Conservation (phyloP, 2,888 invertebrate species). For the Apamea anceps region DNA sequence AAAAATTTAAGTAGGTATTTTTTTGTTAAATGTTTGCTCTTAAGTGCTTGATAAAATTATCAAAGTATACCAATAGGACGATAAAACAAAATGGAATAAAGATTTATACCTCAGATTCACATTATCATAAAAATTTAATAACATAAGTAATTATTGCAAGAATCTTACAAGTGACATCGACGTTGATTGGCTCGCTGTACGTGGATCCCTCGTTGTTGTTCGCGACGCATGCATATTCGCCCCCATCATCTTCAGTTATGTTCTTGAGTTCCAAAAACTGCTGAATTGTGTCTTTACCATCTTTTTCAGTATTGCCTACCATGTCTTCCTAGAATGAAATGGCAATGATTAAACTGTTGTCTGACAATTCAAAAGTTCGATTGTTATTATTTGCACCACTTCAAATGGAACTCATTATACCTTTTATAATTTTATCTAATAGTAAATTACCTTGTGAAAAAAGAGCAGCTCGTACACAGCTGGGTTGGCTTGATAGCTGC, state of each 20-base stretch:
- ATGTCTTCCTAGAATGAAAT: slow-evolving; percentile 78
- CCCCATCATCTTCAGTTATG: slow-evolving; percentile 77
- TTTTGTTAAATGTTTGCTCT: no score
- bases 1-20: not conserved
- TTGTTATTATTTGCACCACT: not conserved
- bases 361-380: not conserved
- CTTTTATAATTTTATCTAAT: not conserved
- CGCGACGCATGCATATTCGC: slow-evolving; percentile 85
- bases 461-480: slow-evolving; percentile 80
- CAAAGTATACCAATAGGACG: no score
- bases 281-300: slow-evolving; percentile 70
- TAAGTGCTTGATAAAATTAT: not conserved
- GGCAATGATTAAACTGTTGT: not conserved
- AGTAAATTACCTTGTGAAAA: slow-evolving; percentile 80
- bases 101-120: not conserved
- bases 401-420: not conserved
- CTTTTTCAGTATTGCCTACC: slow-evolving; percentile 68
- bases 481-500: slow-evolving; percentile 83
- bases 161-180: slow-evolving; percentile 83
- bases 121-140: not conserved
- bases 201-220: slow-evolving; percentile 81
- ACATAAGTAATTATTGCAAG: not conserved
- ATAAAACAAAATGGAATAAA: no score
- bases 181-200: slow-evolving; percentile 79
- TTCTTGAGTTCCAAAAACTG: slow-evolving; percentile 75